These are phyloP conservation scores for Sparidentex hasta DNA, from an alignment of 2,797 vertebrate species.

Conservation along the genomic window DNA sequence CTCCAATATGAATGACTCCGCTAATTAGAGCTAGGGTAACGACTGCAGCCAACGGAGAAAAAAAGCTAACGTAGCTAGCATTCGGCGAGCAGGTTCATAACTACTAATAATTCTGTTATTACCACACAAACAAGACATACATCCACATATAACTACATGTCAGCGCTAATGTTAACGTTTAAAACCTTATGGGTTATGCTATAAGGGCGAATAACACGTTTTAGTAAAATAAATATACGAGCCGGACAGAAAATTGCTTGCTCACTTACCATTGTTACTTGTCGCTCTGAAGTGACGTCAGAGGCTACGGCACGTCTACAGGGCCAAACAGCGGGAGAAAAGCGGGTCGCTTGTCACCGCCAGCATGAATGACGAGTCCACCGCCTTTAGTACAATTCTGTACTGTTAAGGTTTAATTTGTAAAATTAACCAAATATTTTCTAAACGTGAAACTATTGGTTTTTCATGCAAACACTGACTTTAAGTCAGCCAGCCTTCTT, in stretches of 20 bases:
- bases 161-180: accelerated
- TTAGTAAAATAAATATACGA: slow-evolving; percentile 20
- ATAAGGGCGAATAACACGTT: accelerated
- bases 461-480: neutral
- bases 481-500: neutral
- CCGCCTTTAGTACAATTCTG: neutral
- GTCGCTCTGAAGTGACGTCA: slow-evolving; percentile 80
- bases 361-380: neutral
- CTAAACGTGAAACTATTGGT: no score
- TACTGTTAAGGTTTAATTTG: neutral
- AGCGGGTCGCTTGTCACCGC: neutral
- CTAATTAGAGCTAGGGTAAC: neutral
- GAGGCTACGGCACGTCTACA: slow-evolving; percentile 15
- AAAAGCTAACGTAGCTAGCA: slow-evolving; percentile 57
- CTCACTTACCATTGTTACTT: slow-evolving; percentile 88
- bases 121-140: neutral
- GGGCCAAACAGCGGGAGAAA: slow-evolving; percentile 35
- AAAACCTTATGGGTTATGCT: accelerated
- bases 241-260: slow-evolving; percentile 79
- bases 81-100: neutral
- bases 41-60: neutral
- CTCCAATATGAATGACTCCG: neutral
- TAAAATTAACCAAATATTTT: neutral
- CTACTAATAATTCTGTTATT: neutral
- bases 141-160: accelerated